phyloP scores from a whole-genome alignment of 2,113 vertebrate genomes.

The Pimephales promelas region DNA sequence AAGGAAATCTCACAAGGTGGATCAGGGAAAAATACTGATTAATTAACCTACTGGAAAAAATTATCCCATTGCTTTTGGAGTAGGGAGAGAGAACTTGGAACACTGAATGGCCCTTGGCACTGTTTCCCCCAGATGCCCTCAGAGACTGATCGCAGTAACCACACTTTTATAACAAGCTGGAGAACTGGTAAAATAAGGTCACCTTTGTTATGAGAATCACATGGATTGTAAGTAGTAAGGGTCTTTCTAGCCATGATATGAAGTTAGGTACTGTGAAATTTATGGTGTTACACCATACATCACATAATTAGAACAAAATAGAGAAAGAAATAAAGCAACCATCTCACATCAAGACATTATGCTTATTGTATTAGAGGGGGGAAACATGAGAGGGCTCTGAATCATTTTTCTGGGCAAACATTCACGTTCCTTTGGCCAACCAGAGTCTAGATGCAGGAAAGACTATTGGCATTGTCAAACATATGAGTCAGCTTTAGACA shows the following conservation, averaged over 20 bases:
- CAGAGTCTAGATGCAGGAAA: background rate
- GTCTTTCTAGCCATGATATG: slow-evolving; percentile 27
- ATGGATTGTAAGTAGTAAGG: slow-evolving; percentile 7
- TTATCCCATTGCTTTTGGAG: background rate
- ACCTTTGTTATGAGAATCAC: background rate
- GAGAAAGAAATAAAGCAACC: background rate
- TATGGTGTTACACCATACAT: background rate
- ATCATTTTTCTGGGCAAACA: slow-evolving; percentile 26
- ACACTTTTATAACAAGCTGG: slow-evolving; percentile 23
- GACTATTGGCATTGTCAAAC: background rate
- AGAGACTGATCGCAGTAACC: slow-evolving; percentile 10
- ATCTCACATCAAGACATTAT: background rate
- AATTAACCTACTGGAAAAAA: slow-evolving; percentile 50
- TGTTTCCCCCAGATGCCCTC: background rate
- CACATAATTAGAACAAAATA: slow-evolving; percentile 12
- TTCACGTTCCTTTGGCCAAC: slow-evolving; percentile 4
- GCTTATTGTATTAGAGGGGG: background rate
- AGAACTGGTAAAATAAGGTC: slow-evolving; percentile 12
- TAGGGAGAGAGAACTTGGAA: slow-evolving; percentile 23
- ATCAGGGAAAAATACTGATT: slow-evolving; percentile 35
- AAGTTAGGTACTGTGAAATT: slow-evolving; percentile 19
- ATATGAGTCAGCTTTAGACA: background rate
- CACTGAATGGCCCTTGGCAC: background rate
- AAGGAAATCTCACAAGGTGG: slow-evolving; percentile 35
- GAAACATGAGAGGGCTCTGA: background rate